Evolutionary conservation across 1,140 invertebrate genomes (phyloP), one percentile per base, ranked within the genome.

Genomic region (Lineus longissimus): DNA sequence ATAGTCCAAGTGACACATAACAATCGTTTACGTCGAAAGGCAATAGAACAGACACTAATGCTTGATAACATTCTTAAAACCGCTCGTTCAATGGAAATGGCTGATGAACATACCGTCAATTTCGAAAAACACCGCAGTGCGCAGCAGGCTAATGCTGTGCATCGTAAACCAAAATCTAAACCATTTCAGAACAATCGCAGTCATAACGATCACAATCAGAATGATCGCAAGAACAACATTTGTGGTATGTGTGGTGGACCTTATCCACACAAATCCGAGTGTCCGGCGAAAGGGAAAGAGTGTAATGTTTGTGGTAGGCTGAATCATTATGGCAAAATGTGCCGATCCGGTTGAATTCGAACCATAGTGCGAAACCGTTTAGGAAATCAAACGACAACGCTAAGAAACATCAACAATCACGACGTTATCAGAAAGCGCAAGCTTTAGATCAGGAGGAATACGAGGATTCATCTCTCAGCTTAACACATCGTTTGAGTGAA

Each of bases 81-180:
- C n/a, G 47, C 47, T 7, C 47, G 47, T n/a, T 6, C 19, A 4
- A 51, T 66, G 56, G 29, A 41, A 19, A 1, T 27, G 7, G 11
- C 27, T 64, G 36, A 33, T 61, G 30, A 67, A 40, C 27, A 67
- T 62, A 63, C 23, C 59, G 4, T 29, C 62, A 15, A 59, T 41
- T 47, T 57, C 55, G 23, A 55, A 60, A 30, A 54, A n/a, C 23
- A 61, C 31, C 6, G 2, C 64, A 15, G 55, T 47, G 45, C 22
- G 62, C 13, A 29, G 43, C 2, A 29, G 59, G 23, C 23, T 64
- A 29, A 11, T 43, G 7, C 33, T 11, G 41, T 36, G 19, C 31
- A 51, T 47, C 36, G 61, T 55, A n/a, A n/a, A n/a, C n/a, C 15
- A 36, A 19, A 15, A 54, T 33, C 56, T 63, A 43, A n/a, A 2